Conservation (phyloP, 2,888 invertebrate genomes). For the Bombylius major region DNA sequence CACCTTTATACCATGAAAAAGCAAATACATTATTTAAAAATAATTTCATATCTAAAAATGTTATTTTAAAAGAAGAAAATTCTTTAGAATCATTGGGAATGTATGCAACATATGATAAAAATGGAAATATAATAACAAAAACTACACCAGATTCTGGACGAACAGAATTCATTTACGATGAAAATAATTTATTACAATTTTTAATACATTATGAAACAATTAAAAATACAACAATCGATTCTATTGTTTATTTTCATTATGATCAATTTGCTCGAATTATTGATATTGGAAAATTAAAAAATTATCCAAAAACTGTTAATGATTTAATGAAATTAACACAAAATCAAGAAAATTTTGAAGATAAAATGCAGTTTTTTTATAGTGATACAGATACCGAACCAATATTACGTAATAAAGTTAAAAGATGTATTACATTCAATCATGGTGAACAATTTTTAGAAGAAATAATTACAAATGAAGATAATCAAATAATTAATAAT, state of each 20-base stretch:
- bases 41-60: too few species aligned
- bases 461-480: too few species aligned
- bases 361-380: too few species aligned
- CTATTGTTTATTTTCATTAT: constrained; percentile 6
- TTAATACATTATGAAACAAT: constrained; percentile 2
- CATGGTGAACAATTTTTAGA: too few species aligned
- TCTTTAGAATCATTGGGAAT: constrained; percentile 1
- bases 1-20: constrained; percentile 15
- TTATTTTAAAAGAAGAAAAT: background rate
- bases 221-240: background rate
- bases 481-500: too few species aligned
- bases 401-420: too few species aligned
- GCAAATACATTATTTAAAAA: constrained; percentile 6
- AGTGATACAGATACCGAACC: too few species aligned
- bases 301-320: too few species aligned
- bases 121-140: constrained; percentile 5
- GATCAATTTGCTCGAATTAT: background rate
- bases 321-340: too few species aligned
- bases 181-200: background rate
- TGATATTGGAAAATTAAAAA: background rate
- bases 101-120: constrained; percentile 3
- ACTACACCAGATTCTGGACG: constrained; percentile 5
- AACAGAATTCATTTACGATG: constrained; percentile 4
- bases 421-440: too few species aligned
- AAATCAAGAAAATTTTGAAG: too few species aligned